Evolutionary conservation across 2,797 vertebrate species (phyloP).

Genomic region (Gymnothorax reevesii): DNA sequence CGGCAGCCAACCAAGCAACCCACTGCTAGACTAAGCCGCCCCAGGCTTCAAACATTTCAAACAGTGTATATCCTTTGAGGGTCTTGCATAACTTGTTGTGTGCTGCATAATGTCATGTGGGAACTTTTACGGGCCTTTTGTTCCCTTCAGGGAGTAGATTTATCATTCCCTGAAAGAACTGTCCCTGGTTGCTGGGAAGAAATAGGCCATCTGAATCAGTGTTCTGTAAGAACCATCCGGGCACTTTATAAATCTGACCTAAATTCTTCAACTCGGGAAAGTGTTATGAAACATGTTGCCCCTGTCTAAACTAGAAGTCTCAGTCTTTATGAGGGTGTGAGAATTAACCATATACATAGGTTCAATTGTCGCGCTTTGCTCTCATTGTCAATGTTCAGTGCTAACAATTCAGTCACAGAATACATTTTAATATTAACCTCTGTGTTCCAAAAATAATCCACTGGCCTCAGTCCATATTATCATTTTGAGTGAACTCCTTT

Average conservation of each 20-base stretch:
- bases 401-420: not conserved
- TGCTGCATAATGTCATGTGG: not conserved
- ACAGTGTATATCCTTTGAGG: not conserved
- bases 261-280: not conserved
- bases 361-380: not conserved
- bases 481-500: slow-evolving; percentile 2
- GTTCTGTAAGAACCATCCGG: not conserved
- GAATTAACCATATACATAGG: not conserved
- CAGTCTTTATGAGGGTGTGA: not conserved
- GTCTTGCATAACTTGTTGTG: not conserved
- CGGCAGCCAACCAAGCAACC: too few species aligned
- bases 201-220: not conserved
- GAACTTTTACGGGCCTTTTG: not conserved
- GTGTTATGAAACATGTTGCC: slow-evolving; percentile 1
- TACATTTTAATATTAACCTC: not conserved
- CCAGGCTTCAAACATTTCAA: not conserved
- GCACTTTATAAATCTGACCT: not conserved
- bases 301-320: not conserved
- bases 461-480: not conserved
- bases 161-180: not conserved
- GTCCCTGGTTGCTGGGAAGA: not conserved
- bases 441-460: not conserved
- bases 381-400: not conserved
- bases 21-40: too few species aligned
- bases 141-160: not conserved